A percentile compares a stretch with the other conserved stretches of the same genome.
Conservation (phyloP, 1,140 invertebrate genomes). For the Delia radicum region DNA sequence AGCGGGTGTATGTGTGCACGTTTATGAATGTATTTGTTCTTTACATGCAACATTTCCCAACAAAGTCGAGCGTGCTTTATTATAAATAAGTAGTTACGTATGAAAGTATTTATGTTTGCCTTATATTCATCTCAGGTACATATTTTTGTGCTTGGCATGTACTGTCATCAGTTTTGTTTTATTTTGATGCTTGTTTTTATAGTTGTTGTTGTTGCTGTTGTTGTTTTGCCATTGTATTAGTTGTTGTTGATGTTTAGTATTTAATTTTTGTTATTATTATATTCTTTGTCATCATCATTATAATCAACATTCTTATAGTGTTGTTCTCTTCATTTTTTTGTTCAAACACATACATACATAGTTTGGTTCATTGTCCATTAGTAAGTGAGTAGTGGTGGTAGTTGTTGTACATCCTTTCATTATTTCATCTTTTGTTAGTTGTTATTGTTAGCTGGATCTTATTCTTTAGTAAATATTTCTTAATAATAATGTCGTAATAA, state of each 20-base stretch:
- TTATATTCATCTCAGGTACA: constrained; percentile 12
- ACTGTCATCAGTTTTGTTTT: constrained; percentile 12
- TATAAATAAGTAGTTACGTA: constrained; percentile 9
- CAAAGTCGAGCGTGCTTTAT: constrained; percentile 21
- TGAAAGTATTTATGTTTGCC: background rate
- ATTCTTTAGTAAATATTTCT: constrained; percentile 16
- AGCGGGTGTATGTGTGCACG: background rate
- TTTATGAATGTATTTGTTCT: background rate
- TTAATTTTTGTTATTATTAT: background rate
- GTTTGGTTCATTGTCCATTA: background rate
- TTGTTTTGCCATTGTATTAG: background rate
- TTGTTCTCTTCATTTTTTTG: background rate
- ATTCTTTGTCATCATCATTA: background rate
- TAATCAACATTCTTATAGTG: constrained; percentile 7
- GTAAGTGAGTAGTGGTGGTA: background rate
- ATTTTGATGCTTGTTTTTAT: background rate
- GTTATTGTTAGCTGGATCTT: background rate
- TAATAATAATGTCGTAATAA: constrained; percentile 13
- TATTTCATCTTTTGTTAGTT: background rate
- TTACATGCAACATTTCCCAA: constrained; percentile 13
- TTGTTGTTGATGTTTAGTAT: background rate
- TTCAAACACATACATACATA: too few species aligned
- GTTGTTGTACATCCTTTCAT: background rate
- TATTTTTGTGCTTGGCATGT: constrained; percentile 1
- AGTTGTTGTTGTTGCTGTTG: background rate